Conservation (phyloP, 1,140 invertebrate genomes). For the Polypedilum pembai region DNA sequence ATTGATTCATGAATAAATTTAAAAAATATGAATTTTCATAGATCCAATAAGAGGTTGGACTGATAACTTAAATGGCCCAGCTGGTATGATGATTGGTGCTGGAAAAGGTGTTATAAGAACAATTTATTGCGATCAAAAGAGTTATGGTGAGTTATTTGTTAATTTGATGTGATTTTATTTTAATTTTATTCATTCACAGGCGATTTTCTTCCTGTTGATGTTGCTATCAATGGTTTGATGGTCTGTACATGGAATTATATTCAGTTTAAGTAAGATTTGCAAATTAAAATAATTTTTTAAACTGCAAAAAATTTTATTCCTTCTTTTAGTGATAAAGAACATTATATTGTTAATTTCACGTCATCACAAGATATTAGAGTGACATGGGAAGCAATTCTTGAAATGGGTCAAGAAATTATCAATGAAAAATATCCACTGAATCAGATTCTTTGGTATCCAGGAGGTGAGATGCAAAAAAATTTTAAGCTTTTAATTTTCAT, state of each 20-base stretch:
- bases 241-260: constrained; percentile 60
- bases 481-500: neutral
- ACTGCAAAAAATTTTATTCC: constrained; percentile 29
- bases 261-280: constrained; percentile 39
- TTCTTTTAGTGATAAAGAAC: constrained; percentile 41
- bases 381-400: constrained; percentile 73
- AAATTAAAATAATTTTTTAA: constrained; percentile 31
- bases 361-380: constrained; percentile 73
- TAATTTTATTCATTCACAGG: neutral
- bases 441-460: constrained; percentile 78
- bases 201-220: constrained; percentile 66
- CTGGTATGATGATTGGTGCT: constrained; percentile 55
- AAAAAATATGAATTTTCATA: constrained; percentile 29
- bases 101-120: constrained; percentile 67
- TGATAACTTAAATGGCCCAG: constrained; percentile 86
- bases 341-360: constrained; percentile 61
- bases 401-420: constrained; percentile 69
- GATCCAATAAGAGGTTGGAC: constrained; percentile 64
- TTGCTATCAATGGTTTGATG: constrained; percentile 69
- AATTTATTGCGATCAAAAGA: constrained; percentile 51
- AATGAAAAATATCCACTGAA: constrained; percentile 66
- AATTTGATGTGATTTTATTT: neutral
- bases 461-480: constrained; percentile 45
- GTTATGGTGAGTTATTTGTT: constrained; percentile 41
- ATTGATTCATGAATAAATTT: neutral